A percentile compares a stretch with the other conserved stretches of the same genome.
These are phyloP conservation scores for Puntigrus tetrazona DNA, from an alignment of 2,113 vertebrate species.

Conservation along the genomic window DNA sequence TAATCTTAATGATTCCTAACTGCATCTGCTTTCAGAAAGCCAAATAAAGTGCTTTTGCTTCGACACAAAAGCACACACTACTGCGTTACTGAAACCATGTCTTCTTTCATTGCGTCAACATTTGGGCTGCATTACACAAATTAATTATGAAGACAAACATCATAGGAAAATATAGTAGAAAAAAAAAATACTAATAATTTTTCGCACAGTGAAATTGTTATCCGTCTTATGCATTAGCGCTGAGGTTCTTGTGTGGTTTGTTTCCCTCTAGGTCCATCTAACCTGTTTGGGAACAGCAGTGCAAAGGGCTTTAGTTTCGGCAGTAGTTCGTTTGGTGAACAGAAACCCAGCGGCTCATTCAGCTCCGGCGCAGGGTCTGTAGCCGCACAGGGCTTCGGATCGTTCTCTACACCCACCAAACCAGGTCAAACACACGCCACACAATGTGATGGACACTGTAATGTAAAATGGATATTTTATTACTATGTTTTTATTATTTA, in stretches of 20 bases:
- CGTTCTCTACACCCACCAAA: slow-evolving; percentile 85
- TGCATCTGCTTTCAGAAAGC: too few species aligned
- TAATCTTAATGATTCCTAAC: too few species aligned
- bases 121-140: too few species aligned
- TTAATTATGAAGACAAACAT: too few species aligned
- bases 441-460: not conserved
- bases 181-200: not conserved
- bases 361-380: slow-evolving; percentile 87
- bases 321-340: slow-evolving; percentile 83
- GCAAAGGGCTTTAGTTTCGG: slow-evolving; percentile 88
- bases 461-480: not conserved
- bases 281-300: slow-evolving; percentile 88
- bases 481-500: not conserved
- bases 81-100: too few species aligned
- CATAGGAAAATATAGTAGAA: too few species aligned
- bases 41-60: too few species aligned
- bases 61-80: too few species aligned
- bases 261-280: slow-evolving; percentile 79
- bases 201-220: not conserved
- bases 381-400: slow-evolving; percentile 91
- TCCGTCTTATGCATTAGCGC: not conserved
- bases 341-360: slow-evolving; percentile 89
- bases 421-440: slow-evolving; percentile 72
- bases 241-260: not conserved
- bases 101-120: too few species aligned